Conservation (phyloP, 2,888 invertebrate species). For the Acronicta alni region DNA sequence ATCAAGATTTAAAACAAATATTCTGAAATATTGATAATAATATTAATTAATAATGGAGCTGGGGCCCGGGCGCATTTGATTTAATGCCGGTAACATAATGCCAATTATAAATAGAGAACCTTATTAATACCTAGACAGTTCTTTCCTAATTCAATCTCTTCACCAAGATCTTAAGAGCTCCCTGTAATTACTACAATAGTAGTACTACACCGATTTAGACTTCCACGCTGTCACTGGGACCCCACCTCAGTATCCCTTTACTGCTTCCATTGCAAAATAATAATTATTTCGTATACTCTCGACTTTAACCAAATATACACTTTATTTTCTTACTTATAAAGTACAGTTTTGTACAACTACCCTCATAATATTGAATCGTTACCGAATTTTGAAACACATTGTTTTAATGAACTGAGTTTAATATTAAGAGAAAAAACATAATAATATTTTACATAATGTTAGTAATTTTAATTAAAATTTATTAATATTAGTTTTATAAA, state of each 20-base stretch:
- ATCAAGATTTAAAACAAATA: too few species aligned
- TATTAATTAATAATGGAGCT: too few species aligned
- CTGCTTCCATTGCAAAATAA: conserved; percentile 53
- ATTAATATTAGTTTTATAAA: conserved; percentile 30
- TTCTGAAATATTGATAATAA: too few species aligned
- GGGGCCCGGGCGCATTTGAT: too few species aligned
- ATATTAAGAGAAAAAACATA: conserved; percentile 19
- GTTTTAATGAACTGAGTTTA: conserved; percentile 14
- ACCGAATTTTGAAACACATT: conserved; percentile 22
- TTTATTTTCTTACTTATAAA: rapidly evolving
- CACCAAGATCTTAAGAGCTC: not conserved
- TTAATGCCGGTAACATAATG: too few species aligned
- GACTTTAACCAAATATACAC: conserved; percentile 1
- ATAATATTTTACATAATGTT: conserved; percentile 17
- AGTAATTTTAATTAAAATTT: conserved; percentile 38
- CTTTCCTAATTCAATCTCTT: not conserved
- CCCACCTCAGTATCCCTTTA: conserved; percentile 45
- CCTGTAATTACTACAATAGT: too few species aligned
- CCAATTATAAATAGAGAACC: too few species aligned
- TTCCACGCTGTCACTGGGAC: conserved; percentile 30
- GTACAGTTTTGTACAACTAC: conserved; percentile 5
- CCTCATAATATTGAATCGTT: conserved; percentile 16
- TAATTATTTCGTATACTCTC: conserved; percentile 50
- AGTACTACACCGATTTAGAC: too few species aligned
- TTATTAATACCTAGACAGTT: too few species aligned